Conservation (phyloP, 2,888 invertebrate species). For the Eristalis pertinax region DNA sequence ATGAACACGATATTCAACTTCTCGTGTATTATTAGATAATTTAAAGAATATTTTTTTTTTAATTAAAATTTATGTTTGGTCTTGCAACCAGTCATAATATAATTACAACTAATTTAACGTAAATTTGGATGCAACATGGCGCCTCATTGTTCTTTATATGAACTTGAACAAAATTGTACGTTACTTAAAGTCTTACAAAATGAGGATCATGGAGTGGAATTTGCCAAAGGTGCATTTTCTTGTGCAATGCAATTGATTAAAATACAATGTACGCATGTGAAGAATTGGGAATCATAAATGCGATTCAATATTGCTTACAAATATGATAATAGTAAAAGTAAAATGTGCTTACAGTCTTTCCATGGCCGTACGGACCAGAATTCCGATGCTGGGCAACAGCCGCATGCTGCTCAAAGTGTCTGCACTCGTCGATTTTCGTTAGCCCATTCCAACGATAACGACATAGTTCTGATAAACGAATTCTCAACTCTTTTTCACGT, state of each 20-base stretch:
- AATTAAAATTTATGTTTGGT: neutral
- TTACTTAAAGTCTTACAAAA: no score
- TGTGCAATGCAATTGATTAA: neutral
- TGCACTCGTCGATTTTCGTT: conserved; percentile 90
- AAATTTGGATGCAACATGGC: neutral
- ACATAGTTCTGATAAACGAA: conserved; percentile 90
- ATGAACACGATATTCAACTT: conserved; percentile 80
- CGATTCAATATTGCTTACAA: neutral
- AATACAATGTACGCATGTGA: neutral
- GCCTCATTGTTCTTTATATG: neutral
- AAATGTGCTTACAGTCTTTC: conserved; percentile 80
- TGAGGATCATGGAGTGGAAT: no score
- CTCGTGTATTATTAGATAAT: conserved; percentile 78
- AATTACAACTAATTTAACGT: neutral
- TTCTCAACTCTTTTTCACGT: conserved; percentile 91
- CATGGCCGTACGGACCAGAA: conserved; percentile 81
- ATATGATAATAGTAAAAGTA: neutral
- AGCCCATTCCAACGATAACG: conserved; percentile 94
- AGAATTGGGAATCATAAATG: neutral
- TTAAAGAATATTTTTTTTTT: neutral
- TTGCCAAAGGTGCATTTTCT: no score
- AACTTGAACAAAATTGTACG: no score
- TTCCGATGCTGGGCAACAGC: conserved; percentile 84
- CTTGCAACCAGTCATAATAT: neutral
- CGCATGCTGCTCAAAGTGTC: conserved; percentile 92